phyloP scores from a whole-genome alignment of 1,140 invertebrate species.

The Drosophila jambulina region DNA sequence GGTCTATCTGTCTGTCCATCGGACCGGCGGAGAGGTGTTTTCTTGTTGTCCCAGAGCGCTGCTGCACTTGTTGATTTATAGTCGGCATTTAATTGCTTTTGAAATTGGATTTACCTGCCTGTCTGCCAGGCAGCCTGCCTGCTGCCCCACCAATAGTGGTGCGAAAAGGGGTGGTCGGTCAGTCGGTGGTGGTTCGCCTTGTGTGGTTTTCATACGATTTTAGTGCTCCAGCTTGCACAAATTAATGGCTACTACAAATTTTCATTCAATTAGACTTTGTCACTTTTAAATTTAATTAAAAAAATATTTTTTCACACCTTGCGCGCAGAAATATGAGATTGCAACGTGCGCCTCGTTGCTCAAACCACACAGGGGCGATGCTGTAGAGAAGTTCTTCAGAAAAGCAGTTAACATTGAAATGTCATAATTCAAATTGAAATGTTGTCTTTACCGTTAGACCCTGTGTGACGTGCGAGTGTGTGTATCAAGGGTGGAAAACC shows the following conservation, averaged over 20 bases:
- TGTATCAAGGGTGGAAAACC: slow-evolving; percentile 16
- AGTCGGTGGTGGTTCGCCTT: slow-evolving; percentile 25
- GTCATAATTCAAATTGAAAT: slow-evolving; percentile 83
- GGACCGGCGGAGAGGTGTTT: slow-evolving; percentile 59
- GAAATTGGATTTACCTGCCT: slow-evolving; percentile 75
- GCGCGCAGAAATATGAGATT: slow-evolving; percentile 17
- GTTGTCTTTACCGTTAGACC: slow-evolving; percentile 72
- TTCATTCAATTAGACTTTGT: slow-evolving; percentile 78
- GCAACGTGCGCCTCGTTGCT: slow-evolving; percentile 15
- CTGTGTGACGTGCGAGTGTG: slow-evolving; percentile 8
- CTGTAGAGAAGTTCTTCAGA: slow-evolving; percentile 25
- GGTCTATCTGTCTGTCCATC: slow-evolving; percentile 9
- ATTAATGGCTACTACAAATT: slow-evolving; percentile 78
- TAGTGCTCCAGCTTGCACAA: slow-evolving; percentile 35
- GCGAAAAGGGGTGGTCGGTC: slow-evolving; percentile 18
- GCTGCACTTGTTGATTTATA: slow-evolving; percentile 83
- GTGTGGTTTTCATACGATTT: slow-evolving; percentile 32
- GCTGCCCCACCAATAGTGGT: slow-evolving; percentile 3
- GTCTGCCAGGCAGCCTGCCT: slow-evolving; percentile 3
- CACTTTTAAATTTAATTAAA: slow-evolving; percentile 65
- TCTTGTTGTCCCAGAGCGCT: slow-evolving; percentile 64
- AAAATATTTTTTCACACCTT: slow-evolving; percentile 51
- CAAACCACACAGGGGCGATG: slow-evolving; percentile 5
- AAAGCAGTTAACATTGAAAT: slow-evolving; percentile 81
- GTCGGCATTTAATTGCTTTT: slow-evolving; percentile 80